A percentile compares a stretch with the other conserved stretches of the same genome.
Conservation (phyloP, 2,113 vertebrate species). For the Rostratula benghalensis region DNA sequence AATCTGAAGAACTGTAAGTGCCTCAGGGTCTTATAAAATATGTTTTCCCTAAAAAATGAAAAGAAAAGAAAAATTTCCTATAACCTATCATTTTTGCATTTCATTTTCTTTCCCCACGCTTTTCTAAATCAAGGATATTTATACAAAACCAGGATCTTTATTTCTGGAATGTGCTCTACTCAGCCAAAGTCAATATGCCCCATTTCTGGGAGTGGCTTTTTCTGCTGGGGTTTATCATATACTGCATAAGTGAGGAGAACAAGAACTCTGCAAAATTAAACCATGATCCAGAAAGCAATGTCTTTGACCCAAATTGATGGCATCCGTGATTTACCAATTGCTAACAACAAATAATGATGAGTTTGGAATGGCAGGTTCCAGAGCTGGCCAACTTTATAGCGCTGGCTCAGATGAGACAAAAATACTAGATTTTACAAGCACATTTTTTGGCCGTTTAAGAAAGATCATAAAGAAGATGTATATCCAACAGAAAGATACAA, state of each 20-base stretch:
- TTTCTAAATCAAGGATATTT: constrained; percentile 34
- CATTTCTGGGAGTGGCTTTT: background rate
- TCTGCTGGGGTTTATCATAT: background rate
- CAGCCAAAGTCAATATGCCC: background rate
- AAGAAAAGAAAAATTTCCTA: background rate
- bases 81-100: constrained; percentile 10
- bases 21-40: constrained; percentile 42
- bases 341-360: background rate
- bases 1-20: constrained; percentile 16
- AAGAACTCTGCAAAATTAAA: background rate
- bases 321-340: background rate
- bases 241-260: background rate
- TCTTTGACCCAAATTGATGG: background rate
- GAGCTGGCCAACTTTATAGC: background rate
- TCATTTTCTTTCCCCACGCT: background rate
- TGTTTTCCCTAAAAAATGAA: background rate
- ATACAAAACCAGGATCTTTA: background rate
- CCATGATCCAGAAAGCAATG: background rate
- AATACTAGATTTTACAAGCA: background rate
- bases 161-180: background rate
- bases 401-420: background rate
- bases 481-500: background rate
- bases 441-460: background rate
- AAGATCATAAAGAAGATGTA: background rate
- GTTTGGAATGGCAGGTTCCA: background rate